Conservation (phyloP, 1,140 invertebrate species). For the Asobara japonica region DNA sequence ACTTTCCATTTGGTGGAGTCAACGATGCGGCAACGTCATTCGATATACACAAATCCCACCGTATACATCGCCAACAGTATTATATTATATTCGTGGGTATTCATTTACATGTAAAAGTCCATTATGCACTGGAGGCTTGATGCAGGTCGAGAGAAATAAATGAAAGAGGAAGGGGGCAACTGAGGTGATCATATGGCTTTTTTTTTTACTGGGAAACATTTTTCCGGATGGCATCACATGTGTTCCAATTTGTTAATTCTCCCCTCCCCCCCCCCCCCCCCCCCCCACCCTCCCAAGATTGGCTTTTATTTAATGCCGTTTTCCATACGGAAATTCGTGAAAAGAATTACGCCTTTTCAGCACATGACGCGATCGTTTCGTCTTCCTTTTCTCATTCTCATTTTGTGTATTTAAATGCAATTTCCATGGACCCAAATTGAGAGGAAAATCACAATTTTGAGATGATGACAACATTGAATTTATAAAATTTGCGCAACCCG, state of each 20-base stretch:
- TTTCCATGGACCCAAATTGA: too few species aligned
- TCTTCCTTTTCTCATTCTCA: neutral
- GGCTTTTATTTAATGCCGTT: neutral
- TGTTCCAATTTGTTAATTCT: conserved; percentile 3
- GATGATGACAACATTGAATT: too few species aligned
- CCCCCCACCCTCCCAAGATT: too few species aligned
- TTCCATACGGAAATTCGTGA: neutral
- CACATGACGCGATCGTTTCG: neutral
- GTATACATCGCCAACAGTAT: conserved; percentile 20
- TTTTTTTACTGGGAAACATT: neutral
- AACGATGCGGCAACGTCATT: conserved; percentile 33
- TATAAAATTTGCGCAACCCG: too few species aligned
- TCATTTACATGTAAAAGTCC: conserved; percentile 18
- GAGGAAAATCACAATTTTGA: too few species aligned
- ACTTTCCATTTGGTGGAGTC: conserved; percentile 32
- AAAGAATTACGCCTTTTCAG: neutral
- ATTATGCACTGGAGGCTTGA: neutral
- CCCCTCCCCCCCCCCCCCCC: too few species aligned
- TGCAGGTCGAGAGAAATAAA: conserved; percentile 5
- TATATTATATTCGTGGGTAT: conserved; percentile 24
- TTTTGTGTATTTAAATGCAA: neutral
- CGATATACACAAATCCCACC: conserved; percentile 24
- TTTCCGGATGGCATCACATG: neutral
- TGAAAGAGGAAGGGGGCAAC: neutral
- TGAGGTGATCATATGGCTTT: neutral